Base-by-base conservation (phyloP, 92 coral and sea anemone species). In the Ricordea florida region DNA sequence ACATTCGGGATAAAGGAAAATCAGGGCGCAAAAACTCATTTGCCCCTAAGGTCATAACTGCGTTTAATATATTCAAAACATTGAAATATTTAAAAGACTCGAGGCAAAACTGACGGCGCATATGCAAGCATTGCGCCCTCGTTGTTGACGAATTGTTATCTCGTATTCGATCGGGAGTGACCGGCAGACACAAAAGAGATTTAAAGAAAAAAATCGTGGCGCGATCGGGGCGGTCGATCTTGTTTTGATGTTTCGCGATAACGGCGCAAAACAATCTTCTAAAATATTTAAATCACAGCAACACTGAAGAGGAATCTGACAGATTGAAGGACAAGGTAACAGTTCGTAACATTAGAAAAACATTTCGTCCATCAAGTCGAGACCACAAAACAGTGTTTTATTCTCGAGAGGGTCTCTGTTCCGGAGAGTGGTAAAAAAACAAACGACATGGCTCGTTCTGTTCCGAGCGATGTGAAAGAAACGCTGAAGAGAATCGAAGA, bases 401-500 rank as follows among this genome's bases (percentile, higher is more conserved):
- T n/a, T n/a, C n/a, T n/a, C n/a, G n/a, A n/a, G n/a, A n/a, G n/a
- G n/a, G n/a, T n/a, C n/a, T n/a, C n/a, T n/a, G n/a, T n/a, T n/a
- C n/a, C n/a, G n/a, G n/a, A n/a, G n/a, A n/a, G n/a, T n/a, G n/a
- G n/a, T n/a, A n/a, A n/a, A n/a, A n/a, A n/a, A n/a, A n/a, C n/a
- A n/a, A n/a, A n/a, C n/a, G n/a, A n/a, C n/a, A n/a, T 76, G 74
- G 38, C 64, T 15, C 76, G 63, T 33, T 62, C 44, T 20, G 51
- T 28, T 21, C 36, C 40, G 10, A 20, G 44, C 18, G 81, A 86
- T 20, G 84, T 90, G 2, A 55, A 43, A 22, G 83, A 83, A 10
- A 80, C 81, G 6, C 66, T 91, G 13, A 68, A 80, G 44, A 90
- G 97, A 10, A 78, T 91, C 29, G 97, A 91, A 36, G 83, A 70